Base-by-base conservation (phyloP, 2,113 vertebrate genomes). In the Choloepus hoffmanni region DNA sequence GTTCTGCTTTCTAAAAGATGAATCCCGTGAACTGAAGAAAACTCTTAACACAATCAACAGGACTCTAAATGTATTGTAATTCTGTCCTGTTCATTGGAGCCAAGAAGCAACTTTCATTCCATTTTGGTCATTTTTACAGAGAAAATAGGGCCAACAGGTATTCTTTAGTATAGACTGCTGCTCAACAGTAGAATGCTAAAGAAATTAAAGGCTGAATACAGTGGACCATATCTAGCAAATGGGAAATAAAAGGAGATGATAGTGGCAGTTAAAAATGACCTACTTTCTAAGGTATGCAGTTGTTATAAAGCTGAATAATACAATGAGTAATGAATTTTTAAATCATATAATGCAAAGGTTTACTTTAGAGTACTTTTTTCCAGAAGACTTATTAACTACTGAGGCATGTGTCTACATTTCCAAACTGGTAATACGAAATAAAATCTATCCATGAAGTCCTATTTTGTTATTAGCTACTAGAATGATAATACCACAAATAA, bases 1-100 rank as follows among this genome's bases (percentile, higher is more conserved):
- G 28, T 50, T 81, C 28, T 60, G 50, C 84, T 98, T 98, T 97
- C 84, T 96, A 90, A 96, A 97, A 97, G 97, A 97, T 96, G 79
- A 97, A 98, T 97, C 28, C 95, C 23, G 28, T 94, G 95, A 96
- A 96, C 65, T 67, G 85, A 97, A 93, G 67, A 94, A 96, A 78
- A 96, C 30, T 58, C 95, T 97, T 95, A 97, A 96, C 50, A 90
- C 58, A 95, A 93, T 97, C 96, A 96, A 96, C 77, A 93, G 74
- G 94, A 96, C 58, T 85, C 18, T 97, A 97, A 97, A 92, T 67
- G 86, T 53, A 94, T 72, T 96, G 73, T 89, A 93, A 92, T 96
- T 98, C 90, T 97, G 90, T 95, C 94, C 95, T 94, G 79, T 97
- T 97, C 85, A 95, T 40, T 93, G 96, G 91, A 97, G 94, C 68